Conservation (phyloP, 2,113 vertebrate genomes). For the Pteruthius melanotis region DNA sequence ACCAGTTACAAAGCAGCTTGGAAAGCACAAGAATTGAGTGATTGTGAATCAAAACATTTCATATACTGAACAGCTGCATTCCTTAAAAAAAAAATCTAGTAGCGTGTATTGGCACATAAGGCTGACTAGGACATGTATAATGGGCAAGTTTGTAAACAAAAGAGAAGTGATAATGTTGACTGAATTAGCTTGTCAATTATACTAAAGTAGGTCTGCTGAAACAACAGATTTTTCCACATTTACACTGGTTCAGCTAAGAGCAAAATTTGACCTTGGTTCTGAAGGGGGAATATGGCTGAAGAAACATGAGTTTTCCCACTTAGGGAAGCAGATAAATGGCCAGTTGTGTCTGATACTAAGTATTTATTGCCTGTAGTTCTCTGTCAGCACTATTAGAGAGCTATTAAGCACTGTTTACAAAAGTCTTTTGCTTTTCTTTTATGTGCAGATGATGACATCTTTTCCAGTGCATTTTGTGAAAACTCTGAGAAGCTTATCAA, state of each 20-base stretch:
- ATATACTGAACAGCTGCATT: neutral
- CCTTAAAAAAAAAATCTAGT: neutral
- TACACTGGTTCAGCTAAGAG: neutral
- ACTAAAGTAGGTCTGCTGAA: neutral
- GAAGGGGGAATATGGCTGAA: neutral
- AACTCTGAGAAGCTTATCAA: slow-evolving; percentile 78
- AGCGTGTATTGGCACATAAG: neutral
- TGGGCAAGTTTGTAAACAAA: neutral
- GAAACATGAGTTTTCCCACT: neutral
- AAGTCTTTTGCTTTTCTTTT: neutral
- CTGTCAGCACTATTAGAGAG: neutral
- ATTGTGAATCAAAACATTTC: neutral
- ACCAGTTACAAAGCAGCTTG: neutral
- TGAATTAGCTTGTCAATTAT: neutral
- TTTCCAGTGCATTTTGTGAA: slow-evolving; percentile 80
- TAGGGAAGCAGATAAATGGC: neutral
- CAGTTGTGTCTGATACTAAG: neutral
- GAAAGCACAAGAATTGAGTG: neutral
- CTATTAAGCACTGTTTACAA: neutral
- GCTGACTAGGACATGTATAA: neutral
- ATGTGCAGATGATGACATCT: slow-evolving; percentile 52
- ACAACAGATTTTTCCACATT: neutral
- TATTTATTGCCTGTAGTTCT: neutral
- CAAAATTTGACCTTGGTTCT: neutral
- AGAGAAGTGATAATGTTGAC: neutral